Evolutionary conservation across 64 coral and sea anemone species (phyloP).

Genomic region (Catalaphyllia jardinei): DNA sequence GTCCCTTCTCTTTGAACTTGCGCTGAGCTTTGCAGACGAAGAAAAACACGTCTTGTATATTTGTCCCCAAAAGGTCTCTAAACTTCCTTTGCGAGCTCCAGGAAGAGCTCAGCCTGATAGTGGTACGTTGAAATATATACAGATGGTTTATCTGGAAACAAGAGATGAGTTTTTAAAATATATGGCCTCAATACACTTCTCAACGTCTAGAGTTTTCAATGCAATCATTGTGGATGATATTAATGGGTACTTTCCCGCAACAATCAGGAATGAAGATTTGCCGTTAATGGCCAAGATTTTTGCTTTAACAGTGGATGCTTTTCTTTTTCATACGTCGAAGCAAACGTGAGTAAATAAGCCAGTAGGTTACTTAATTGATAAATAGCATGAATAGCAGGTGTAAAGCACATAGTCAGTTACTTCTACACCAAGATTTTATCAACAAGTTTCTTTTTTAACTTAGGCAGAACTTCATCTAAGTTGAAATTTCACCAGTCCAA

Average conservation of each 20-base stretch:
- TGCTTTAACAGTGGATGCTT: conserved; percentile 83
- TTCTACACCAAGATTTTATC: too few species aligned
- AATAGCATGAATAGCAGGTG: too few species aligned
- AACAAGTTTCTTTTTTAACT: too few species aligned
- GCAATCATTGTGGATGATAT: conserved; percentile 69
- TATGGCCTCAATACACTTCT: conserved; percentile 76
- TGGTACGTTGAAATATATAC: conserved; percentile 59
- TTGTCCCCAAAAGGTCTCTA: conserved; percentile 57
- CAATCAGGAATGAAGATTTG: conserved; percentile 66
- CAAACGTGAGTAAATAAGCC: conserved; percentile 36
- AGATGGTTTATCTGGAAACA: conserved; percentile 75
- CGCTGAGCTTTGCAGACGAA: conserved; percentile 79
- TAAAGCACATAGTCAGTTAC: too few species aligned
- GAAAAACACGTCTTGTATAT: conserved; percentile 82
- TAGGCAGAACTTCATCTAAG: too few species aligned
- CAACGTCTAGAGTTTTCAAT: conserved; percentile 19
- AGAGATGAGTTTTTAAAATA: conserved; percentile 69
- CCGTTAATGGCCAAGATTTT: conserved; percentile 62
- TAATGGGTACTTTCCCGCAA: conserved; percentile 34
- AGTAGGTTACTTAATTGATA: too few species aligned
- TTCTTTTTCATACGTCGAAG: conserved; percentile 61
- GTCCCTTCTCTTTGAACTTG: conserved; percentile 74
- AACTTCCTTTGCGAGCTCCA: conserved; percentile 53
- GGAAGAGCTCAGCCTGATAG: conserved; percentile 48
- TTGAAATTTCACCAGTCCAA: too few species aligned